Evolutionary conservation across 2,113 vertebrate genomes (phyloP).

Genomic region (Himantopus leucocephalus): DNA sequence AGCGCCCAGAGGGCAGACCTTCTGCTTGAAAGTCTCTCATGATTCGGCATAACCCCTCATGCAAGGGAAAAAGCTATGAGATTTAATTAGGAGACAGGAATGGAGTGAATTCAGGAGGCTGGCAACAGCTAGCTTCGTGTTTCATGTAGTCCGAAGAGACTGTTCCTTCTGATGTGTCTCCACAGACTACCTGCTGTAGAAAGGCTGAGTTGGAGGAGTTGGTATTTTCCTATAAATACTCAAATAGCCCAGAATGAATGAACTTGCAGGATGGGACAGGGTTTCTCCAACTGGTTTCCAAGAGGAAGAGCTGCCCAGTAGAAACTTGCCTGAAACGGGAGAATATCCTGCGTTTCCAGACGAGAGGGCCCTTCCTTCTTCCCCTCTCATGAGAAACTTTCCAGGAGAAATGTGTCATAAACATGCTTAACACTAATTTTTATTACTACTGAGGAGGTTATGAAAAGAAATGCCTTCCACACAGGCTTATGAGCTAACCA

Average conservation of each 20-base stretch:
- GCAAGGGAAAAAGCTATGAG: background rate
- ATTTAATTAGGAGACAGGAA: background rate
- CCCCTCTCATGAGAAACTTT: background rate
- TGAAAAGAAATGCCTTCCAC: background rate
- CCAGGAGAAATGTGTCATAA: background rate
- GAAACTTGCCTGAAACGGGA: background rate
- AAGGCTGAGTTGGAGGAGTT: background rate
- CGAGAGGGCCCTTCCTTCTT: background rate
- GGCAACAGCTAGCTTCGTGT: background rate
- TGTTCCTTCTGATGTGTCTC: background rate
- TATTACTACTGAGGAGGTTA: background rate
- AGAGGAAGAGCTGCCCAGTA: background rate
- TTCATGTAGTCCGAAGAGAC: background rate
- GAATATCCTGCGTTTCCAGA: background rate
- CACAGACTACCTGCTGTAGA: background rate
- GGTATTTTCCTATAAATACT: background rate
- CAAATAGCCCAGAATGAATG: background rate
- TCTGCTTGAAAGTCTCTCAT: background rate
- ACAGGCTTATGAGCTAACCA: background rate
- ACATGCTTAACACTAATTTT: background rate
- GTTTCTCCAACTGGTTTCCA: background rate
- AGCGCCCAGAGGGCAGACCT: background rate
- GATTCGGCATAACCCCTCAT: background rate
- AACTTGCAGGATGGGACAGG: background rate
- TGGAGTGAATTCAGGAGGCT: background rate